These are phyloP conservation scores for Indri indri DNA, from an alignment of 2,113 vertebrate species.

Conservation along the genomic window DNA sequence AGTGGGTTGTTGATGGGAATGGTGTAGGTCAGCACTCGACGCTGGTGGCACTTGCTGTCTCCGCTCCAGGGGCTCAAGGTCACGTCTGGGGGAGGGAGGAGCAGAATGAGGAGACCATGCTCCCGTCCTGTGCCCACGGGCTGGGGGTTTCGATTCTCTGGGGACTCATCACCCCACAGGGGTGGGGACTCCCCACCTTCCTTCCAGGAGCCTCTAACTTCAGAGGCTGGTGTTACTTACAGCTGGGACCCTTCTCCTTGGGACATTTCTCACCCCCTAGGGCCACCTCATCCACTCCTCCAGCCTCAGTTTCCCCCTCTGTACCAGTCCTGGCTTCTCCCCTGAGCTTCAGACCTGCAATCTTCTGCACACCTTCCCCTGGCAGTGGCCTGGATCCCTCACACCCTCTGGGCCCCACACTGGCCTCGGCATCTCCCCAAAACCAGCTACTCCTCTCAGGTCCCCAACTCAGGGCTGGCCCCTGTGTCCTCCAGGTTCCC, in stretches of 20 bases:
- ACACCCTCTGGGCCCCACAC: neutral
- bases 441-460: neutral
- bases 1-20: conserved; percentile 94
- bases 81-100: conserved; percentile 83
- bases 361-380: neutral
- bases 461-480: neutral
- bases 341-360: neutral
- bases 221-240: neutral
- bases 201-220: neutral
- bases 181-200: too few relatives aligned
- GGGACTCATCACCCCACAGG: too few relatives aligned
- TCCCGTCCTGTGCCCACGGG: neutral
- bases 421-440: neutral
- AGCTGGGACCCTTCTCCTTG: neutral
- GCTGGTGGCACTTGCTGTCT: conserved; percentile 88
- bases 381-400: neutral
- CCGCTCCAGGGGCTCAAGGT: conserved; percentile 90
- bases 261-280: neutral
- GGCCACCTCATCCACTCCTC: neutral
- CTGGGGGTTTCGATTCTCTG: neutral
- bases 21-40: conserved; percentile 91
- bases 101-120: neutral
- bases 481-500: neutral
- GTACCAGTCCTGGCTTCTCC: neutral
- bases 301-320: neutral